Conservation (phyloP, 2,797 vertebrate genomes). For the Linurgus olivaceus region DNA sequence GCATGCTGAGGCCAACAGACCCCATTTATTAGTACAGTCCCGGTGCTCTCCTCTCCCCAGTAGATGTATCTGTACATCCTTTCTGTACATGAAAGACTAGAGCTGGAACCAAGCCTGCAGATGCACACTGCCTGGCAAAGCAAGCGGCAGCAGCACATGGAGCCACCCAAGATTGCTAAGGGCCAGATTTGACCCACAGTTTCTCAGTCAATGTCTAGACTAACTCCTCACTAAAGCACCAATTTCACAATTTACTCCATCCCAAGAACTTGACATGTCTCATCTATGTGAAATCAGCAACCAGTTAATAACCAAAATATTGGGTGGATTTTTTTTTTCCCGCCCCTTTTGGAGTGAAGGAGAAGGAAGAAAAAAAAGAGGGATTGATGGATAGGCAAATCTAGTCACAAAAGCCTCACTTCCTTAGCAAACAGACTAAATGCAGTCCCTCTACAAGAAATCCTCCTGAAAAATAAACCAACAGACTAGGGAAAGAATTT, state of each 20-base stretch:
- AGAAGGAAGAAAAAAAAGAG: neutral
- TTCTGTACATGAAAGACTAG: neutral
- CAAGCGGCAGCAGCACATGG: accelerated
- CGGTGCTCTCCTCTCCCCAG: neutral
- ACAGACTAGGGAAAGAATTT: neutral
- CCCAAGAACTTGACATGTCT: neutral
- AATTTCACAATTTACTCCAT: neutral
- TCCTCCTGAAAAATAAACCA: neutral
- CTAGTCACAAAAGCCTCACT: neutral
- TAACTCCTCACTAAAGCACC: neutral
- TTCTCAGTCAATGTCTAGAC: neutral
- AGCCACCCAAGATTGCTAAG: neutral
- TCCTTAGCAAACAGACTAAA: neutral
- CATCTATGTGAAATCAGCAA: accelerated
- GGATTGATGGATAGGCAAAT: neutral
- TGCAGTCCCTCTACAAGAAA: neutral
- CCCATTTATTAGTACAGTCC: neutral
- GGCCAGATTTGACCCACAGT: neutral
- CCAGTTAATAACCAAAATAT: neutral
- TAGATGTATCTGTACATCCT: accelerated
- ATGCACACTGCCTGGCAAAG: neutral
- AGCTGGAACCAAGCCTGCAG: neutral
- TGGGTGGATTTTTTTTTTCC: neutral
- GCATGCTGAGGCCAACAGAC: neutral
- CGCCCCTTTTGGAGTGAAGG: neutral